These are phyloP conservation scores for Alectura lathami DNA, from an alignment of 2,113 vertebrate species.

Conservation along the genomic window DNA sequence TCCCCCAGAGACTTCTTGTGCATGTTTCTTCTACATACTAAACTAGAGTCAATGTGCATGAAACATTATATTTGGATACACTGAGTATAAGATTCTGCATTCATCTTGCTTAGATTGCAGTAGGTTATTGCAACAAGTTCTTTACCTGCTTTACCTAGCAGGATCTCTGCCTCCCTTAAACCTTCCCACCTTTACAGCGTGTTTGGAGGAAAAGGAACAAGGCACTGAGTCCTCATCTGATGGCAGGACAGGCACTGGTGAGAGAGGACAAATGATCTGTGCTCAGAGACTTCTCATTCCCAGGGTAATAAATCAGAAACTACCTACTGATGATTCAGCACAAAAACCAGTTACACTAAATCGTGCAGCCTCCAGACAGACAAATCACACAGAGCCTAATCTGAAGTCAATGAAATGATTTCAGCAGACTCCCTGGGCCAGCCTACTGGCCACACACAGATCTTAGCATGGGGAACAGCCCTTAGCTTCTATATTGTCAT, in stretches of 20 bases:
- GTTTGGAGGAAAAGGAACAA: background rate
- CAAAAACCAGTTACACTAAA: background rate
- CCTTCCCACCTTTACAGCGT: background rate
- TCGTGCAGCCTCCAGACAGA: background rate
- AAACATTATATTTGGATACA: background rate
- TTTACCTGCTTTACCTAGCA: background rate
- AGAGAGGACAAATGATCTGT: background rate
- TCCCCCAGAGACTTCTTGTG: background rate
- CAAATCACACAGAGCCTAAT: background rate
- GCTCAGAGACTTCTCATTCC: background rate
- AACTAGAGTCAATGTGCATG: background rate
- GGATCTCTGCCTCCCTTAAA: background rate
- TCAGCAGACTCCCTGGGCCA: background rate
- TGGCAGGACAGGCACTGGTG: background rate
- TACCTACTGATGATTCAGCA: slow-evolving; percentile 7
- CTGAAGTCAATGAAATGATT: background rate
- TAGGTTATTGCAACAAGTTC: background rate
- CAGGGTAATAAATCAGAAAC: background rate
- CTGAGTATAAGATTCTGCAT: background rate
- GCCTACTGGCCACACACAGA: background rate
- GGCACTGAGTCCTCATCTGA: background rate
- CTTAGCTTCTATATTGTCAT: background rate
- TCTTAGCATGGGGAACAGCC: background rate
- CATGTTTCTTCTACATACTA: background rate
- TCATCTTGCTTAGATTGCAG: background rate